A percentile compares a stretch with the other conserved stretches of the same genome.
Conservation (phyloP, 2,797 vertebrate genomes). For the Streptopelia turtur region DNA sequence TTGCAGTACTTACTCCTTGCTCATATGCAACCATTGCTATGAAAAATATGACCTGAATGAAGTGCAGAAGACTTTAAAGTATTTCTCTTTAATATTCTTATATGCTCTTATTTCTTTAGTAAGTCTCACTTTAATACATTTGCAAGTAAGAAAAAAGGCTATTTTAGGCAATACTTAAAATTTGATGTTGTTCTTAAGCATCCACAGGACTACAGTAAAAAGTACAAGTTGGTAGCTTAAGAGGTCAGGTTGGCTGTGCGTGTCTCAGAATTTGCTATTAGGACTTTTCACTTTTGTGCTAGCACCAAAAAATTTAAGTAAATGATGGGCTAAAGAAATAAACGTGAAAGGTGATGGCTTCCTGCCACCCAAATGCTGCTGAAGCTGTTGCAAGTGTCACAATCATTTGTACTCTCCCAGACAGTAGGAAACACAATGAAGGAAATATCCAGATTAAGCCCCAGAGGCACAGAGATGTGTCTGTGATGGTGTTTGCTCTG, state of each 20-base stretch:
- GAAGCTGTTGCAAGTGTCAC: background rate
- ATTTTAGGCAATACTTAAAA: background rate
- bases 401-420: background rate
- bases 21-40: background rate
- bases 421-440: background rate
- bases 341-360: background rate
- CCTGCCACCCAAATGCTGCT: background rate
- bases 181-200: background rate
- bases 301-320: background rate
- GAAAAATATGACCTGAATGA: background rate
- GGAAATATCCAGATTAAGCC: background rate
- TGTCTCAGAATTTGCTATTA: background rate
- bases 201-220: background rate
- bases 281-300: background rate
- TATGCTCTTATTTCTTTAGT: background rate
- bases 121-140: conserved; percentile 22
- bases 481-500: background rate
- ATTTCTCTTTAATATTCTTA: background rate
- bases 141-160: background rate
- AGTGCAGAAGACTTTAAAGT: background rate
- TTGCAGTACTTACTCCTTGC: background rate
- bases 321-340: background rate
- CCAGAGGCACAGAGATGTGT: background rate
- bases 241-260: background rate
- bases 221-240: background rate